These are phyloP conservation scores for Patagioenas fasciata DNA, from an alignment of 2,113 vertebrate genomes.

Conservation along the genomic window DNA sequence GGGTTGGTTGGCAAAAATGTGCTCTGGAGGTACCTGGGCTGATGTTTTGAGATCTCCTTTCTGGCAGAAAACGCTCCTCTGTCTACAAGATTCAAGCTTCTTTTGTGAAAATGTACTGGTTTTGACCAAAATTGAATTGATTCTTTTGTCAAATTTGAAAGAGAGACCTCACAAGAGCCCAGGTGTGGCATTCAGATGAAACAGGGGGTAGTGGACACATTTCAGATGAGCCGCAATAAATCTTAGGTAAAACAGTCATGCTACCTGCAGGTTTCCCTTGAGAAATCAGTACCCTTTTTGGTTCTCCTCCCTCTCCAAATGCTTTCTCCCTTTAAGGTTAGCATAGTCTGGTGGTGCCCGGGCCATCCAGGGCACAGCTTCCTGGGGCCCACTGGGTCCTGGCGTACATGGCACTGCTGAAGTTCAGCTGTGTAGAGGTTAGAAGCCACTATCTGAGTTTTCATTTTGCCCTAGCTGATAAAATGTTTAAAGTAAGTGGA, in stretches of 20 bases:
- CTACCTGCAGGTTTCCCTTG: not conserved
- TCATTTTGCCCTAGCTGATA: not conserved
- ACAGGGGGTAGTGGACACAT: not conserved
- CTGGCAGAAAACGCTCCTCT: not conserved
- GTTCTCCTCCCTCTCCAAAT: not conserved
- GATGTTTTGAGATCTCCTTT: not conserved
- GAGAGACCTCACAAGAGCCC: not conserved
- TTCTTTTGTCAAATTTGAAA: not conserved
- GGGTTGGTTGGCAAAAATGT: not conserved
- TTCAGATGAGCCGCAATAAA: not conserved
- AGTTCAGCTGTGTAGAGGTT: not conserved
- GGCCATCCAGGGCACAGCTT: not conserved
- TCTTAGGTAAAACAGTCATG: not conserved
- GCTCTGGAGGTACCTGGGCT: not conserved
- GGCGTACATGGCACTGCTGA: not conserved
- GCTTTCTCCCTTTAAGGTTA: not conserved
- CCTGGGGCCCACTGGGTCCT: not conserved
- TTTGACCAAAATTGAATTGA: not conserved
- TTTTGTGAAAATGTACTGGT: not conserved
- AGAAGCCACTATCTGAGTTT: not conserved
- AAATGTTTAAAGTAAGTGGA: not conserved
- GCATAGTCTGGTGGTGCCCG: rapidly evolving
- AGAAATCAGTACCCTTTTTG: not conserved
- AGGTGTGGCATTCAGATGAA: not conserved
- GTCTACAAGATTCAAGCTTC: not conserved